Percentiles rank a stretch among this genome's conserved stretches.
phyloP scores from a whole-genome alignment of 2,888 invertebrate genomes.

The Encarsia formosa region DNA sequence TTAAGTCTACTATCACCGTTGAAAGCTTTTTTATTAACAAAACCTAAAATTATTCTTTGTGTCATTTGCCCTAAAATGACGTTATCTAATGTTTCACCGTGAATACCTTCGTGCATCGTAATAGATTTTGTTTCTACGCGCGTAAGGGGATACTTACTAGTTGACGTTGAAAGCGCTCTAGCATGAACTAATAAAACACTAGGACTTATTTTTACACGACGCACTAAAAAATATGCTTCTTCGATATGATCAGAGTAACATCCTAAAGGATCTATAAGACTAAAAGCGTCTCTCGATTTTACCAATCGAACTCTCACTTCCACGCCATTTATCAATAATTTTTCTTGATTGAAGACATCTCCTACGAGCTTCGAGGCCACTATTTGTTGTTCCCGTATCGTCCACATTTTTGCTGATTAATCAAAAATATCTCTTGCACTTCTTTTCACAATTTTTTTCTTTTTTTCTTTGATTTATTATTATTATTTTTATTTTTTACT shows the following conservation, averaged over 20 bases:
- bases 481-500: too few relatives aligned
- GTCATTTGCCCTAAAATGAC: conserved; percentile 39
- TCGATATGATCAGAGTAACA: neutral
- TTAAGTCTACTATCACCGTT: too few relatives aligned
- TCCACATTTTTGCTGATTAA: too few relatives aligned
- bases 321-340: conserved; percentile 31
- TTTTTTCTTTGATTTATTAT: too few relatives aligned
- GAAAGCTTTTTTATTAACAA: conserved; percentile 31
- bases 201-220: conserved; percentile 30
- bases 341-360: too few relatives aligned
- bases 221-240: conserved; percentile 26
- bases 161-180: conserved; percentile 29
- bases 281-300: conserved; percentile 24
- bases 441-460: too few relatives aligned
- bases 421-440: too few relatives aligned
- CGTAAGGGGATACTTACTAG: conserved; percentile 33
- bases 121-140: conserved; percentile 31
- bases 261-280: conserved; percentile 15
- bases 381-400: too few relatives aligned
- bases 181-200: conserved; percentile 32
- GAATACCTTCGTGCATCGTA: conserved; percentile 30
- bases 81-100: conserved; percentile 37
- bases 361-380: too few relatives aligned
- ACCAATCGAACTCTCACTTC: conserved; percentile 28
- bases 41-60: conserved; percentile 35